phyloP scores from a whole-genome alignment of 2,888 invertebrate species.

The Copidosoma aretas region DNA sequence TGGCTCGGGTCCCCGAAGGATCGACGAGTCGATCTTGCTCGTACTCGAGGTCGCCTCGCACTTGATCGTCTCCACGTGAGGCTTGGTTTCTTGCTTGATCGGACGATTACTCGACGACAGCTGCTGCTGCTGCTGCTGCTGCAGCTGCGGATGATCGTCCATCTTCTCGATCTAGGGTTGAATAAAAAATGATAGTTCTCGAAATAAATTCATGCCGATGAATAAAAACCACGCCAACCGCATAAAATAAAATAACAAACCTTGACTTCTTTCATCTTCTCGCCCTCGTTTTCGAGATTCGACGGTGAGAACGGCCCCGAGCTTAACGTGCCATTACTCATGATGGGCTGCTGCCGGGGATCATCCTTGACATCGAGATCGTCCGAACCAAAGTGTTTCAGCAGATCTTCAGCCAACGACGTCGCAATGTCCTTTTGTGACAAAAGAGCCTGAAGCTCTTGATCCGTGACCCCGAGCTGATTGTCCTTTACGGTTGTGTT shows the following conservation, averaged over 20 bases:
- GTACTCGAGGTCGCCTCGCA: constrained; percentile 62
- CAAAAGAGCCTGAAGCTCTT: constrained; percentile 64
- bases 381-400: constrained; percentile 83
- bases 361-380: constrained; percentile 67
- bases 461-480: constrained; percentile 31
- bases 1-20: constrained; percentile 67
- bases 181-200: neutral
- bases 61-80: constrained; percentile 58
- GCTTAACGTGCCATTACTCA: constrained; percentile 61
- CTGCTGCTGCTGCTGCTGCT: neutral
- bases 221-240: no score
- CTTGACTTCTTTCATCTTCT: constrained; percentile 61
- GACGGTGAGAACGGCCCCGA: constrained; percentile 68
- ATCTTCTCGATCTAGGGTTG: constrained; percentile 23
- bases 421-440: constrained; percentile 78
- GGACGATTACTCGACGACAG: constrained; percentile 19
- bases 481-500: constrained; percentile 52
- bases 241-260: constrained; percentile 39
- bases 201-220: neutral
- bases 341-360: constrained; percentile 53
- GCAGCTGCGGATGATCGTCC: neutral
- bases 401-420: constrained; percentile 84
- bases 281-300: constrained; percentile 53
- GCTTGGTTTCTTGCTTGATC: constrained; percentile 41
- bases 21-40: constrained; percentile 54